Evolutionary conservation across 2,888 invertebrate genomes (phyloP).

Genomic region (Calliphora vomitoria): DNA sequence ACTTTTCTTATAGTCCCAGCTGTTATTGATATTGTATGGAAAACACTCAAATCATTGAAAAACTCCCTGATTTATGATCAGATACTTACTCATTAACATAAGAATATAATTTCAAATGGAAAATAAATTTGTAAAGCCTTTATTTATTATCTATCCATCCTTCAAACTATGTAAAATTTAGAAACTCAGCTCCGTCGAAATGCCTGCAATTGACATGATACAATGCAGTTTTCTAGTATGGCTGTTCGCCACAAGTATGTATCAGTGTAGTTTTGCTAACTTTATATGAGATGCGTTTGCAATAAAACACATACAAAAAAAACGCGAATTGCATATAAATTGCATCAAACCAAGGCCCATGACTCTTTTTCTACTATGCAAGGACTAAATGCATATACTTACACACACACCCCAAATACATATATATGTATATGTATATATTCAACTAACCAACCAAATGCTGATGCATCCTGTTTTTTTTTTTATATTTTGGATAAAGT

Average conservation of each 20-base stretch:
- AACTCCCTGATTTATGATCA: too few species aligned
- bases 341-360: slow-evolving; percentile 78
- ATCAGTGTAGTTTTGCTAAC: slow-evolving; percentile 47
- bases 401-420: slow-evolving; percentile 28
- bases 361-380: slow-evolving; percentile 43
- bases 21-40: too few species aligned
- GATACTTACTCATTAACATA: too few species aligned
- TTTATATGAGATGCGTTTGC: slow-evolving; percentile 49
- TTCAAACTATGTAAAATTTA: too few species aligned
- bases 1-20: too few species aligned
- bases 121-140: too few species aligned
- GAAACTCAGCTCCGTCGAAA: neutral
- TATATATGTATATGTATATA: slow-evolving; percentile 20
- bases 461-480: slow-evolving; percentile 64
- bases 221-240: neutral
- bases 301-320: slow-evolving; percentile 35
- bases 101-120: too few species aligned
- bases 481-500: slow-evolving; percentile 60
- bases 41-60: too few species aligned
- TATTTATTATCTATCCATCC: too few species aligned
- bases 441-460: slow-evolving; percentile 73
- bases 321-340: slow-evolving; percentile 81
- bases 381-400: slow-evolving; percentile 26
- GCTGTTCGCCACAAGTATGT: neutral
- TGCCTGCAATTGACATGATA: neutral